Conservation (phyloP, 2,113 vertebrate genomes). For the Callipepla squamata region DNA sequence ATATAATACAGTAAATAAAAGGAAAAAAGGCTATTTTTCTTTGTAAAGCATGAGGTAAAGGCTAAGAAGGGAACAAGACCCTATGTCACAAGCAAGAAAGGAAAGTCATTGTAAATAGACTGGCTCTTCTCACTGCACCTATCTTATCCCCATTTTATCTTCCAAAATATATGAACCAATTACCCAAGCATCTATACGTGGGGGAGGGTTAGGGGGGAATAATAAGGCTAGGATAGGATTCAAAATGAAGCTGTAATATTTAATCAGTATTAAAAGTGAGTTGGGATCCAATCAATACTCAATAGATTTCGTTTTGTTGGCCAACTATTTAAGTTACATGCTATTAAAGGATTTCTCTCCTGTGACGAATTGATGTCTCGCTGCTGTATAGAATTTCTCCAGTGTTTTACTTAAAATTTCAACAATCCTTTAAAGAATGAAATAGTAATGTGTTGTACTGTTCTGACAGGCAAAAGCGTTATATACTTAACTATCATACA, state of each 20-base stretch:
- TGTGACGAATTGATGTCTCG: slow-evolving; percentile 30
- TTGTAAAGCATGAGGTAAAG: background rate
- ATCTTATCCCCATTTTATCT: background rate
- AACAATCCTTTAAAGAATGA: slow-evolving; percentile 55
- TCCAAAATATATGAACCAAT: slow-evolving; percentile 37
- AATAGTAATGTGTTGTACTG: slow-evolving; percentile 1
- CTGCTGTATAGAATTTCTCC: slow-evolving; percentile 43
- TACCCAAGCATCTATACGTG: background rate
- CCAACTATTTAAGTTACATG: slow-evolving; percentile 58
- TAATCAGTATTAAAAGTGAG: slow-evolving; percentile 57
- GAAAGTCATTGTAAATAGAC: background rate
- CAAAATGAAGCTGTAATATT: slow-evolving; percentile 43
- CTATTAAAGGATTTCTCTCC: slow-evolving; percentile 68
- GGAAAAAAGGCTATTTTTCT: background rate
- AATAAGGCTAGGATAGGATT: background rate
- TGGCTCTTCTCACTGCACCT: background rate
- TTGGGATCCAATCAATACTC: slow-evolving; percentile 54
- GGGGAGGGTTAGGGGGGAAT: background rate
- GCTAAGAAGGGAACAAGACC: background rate
- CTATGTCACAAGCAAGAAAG: background rate
- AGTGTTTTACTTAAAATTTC: slow-evolving; percentile 58
- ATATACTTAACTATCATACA: background rate
- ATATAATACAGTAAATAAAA: slow-evolving; percentile 9
- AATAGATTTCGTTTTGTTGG: slow-evolving; percentile 68
- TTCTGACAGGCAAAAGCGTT: background rate